These are phyloP conservation scores for Frankliniella fusca DNA, from an alignment of 2,888 invertebrate species.

Conservation along the genomic window DNA sequence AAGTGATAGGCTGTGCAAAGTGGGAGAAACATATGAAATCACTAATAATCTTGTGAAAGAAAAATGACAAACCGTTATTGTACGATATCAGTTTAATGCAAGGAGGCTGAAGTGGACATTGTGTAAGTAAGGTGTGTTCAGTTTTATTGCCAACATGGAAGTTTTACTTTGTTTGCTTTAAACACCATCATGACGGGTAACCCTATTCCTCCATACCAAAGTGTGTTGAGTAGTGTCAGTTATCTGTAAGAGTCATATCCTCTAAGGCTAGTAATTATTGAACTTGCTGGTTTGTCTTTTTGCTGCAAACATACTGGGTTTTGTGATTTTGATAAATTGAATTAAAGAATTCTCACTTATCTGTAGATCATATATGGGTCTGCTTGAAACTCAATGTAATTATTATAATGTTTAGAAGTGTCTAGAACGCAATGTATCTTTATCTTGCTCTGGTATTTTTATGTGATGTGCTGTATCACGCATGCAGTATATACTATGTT, in stretches of 20 bases:
- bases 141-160: not conserved
- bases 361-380: not conserved
- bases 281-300: not conserved
- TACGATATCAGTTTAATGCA: not conserved
- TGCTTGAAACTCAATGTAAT: not conserved
- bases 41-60: not conserved
- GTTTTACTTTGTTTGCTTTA: not conserved
- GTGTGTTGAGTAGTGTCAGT: not conserved
- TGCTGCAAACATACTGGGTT: not conserved
- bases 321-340: not conserved
- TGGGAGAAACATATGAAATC: not conserved
- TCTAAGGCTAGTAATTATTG: not conserved
- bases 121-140: not conserved
- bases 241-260: too few relatives aligned
- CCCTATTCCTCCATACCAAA: not conserved
- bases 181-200: not conserved
- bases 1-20: not conserved
- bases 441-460: too few relatives aligned
- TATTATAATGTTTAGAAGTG: not conserved
- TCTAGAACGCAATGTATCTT: too few relatives aligned
- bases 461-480: too few relatives aligned
- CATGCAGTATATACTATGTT: too few relatives aligned
- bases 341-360: not conserved
- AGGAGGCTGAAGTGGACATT: not conserved
- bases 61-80: not conserved